These are phyloP conservation scores for Zophobas morio DNA, from an alignment of 1,140 invertebrate species.

Conservation along the genomic window DNA sequence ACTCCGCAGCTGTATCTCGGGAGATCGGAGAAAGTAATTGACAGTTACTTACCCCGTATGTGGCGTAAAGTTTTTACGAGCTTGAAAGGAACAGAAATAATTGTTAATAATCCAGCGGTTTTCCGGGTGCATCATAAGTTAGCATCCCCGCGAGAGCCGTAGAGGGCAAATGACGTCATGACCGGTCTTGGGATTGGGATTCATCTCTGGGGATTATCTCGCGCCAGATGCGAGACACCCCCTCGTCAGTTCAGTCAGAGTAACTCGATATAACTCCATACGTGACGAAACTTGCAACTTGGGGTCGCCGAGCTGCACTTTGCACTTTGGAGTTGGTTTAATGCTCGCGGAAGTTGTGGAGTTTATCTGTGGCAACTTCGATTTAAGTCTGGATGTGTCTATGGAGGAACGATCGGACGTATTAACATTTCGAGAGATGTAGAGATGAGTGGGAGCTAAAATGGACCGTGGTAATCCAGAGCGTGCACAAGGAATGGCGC, in stretches of 20 bases:
- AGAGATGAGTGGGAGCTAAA: too few relatives aligned
- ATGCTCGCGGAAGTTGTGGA: background rate
- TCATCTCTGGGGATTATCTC: constrained; percentile 62
- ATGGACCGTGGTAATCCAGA: too few relatives aligned
- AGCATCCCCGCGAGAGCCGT: constrained; percentile 46
- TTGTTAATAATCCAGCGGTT: constrained; percentile 45
- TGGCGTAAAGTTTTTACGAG: constrained; percentile 1
- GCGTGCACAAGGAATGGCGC: too few relatives aligned
- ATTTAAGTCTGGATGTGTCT: background rate
- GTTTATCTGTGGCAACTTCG: background rate
- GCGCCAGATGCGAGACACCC: constrained; percentile 52
- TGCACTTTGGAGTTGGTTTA: constrained; percentile 5
- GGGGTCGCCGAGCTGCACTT: constrained; percentile 11
- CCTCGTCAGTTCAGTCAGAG: constrained; percentile 55
- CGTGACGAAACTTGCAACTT: constrained; percentile 60
- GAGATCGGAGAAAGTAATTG: background rate
- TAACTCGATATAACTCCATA: constrained; percentile 61
- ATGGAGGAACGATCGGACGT: background rate
- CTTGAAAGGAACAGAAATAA: constrained; percentile 47
- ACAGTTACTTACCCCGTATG: constrained; percentile 2
- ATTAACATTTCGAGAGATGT: too few relatives aligned
- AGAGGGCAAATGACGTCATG: constrained; percentile 60
- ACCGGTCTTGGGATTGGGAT: constrained; percentile 58
- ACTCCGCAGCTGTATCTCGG: too few relatives aligned
- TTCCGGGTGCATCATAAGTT: constrained; percentile 50